A percentile compares a stretch with the other conserved stretches of the same genome.
These are phyloP conservation scores for Melanocharis versteri DNA, from an alignment of 2,113 vertebrate species.

Conservation along the genomic window DNA sequence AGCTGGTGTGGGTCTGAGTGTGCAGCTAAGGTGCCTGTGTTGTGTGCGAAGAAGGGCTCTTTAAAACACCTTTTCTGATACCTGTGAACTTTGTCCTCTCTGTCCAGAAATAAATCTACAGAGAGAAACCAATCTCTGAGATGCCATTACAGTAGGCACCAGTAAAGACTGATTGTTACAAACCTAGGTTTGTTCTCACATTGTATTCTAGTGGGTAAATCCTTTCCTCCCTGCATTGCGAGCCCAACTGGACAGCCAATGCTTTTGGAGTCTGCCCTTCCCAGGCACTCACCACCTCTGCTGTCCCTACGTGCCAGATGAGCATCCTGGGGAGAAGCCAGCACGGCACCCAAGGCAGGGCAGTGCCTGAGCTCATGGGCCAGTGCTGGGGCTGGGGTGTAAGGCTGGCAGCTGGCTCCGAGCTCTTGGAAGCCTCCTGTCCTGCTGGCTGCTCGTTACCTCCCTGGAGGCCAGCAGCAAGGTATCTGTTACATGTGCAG, in stretches of 20 bases:
- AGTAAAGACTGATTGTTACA: neutral
- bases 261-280: neutral
- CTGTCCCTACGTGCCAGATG: neutral
- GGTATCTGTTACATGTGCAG: conserved; percentile 12
- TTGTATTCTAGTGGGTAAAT: neutral
- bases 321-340: neutral
- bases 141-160: neutral
- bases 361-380: neutral
- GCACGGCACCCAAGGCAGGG: accelerated
- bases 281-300: neutral
- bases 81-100: neutral
- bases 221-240: neutral
- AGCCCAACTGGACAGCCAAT: neutral
- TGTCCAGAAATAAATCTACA: neutral
- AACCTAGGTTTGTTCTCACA: neutral
- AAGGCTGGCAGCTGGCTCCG: neutral
- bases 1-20: neutral
- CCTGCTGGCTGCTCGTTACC: neutral
- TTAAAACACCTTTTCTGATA: neutral
- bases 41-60: accelerated
- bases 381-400: accelerated
- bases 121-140: neutral
- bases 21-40: neutral
- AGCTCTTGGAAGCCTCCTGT: neutral
- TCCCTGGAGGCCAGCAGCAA: neutral